A percentile compares a stretch with the other conserved stretches of the same genome.
phyloP scores from a whole-genome alignment of 2,113 vertebrate genomes.

The Steatornis caripensis region DNA sequence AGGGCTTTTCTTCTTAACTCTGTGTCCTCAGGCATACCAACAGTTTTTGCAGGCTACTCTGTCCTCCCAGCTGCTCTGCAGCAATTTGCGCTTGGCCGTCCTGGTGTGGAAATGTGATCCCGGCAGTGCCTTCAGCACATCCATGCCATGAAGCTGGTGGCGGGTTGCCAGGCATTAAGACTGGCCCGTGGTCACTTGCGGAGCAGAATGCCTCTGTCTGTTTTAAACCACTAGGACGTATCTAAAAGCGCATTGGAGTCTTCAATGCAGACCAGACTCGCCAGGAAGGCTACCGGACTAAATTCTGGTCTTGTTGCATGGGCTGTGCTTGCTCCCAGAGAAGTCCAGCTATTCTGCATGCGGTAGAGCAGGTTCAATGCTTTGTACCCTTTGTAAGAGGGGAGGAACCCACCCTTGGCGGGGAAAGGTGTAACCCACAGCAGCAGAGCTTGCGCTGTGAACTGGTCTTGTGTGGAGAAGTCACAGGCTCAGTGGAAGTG shows the following conservation, averaged over 20 bases:
- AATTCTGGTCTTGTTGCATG: not conserved
- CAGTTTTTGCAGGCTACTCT: not conserved
- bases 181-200: not conserved
- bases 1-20: not conserved
- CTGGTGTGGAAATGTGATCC: not conserved
- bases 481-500: not conserved
- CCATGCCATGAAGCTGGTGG: rapidly evolving
- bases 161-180: not conserved
- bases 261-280: not conserved
- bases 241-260: not conserved
- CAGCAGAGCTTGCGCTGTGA: not conserved
- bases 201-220: not conserved
- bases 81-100: not conserved
- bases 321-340: not conserved
- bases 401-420: not conserved
- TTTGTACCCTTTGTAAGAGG: not conserved
- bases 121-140: not conserved
- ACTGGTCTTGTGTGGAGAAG: not conserved
- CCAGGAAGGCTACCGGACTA: not conserved
- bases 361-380: not conserved
- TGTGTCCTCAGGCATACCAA: not conserved
- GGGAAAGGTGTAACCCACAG: not conserved
- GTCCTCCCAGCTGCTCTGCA: not conserved
- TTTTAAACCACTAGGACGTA: not conserved
- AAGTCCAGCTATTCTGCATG: not conserved